Evolutionary conservation across 2,797 vertebrate genomes (phyloP), one percentile per base, ranked within the genome.

Genomic region (Gymnoscopelus braueri): DNA sequence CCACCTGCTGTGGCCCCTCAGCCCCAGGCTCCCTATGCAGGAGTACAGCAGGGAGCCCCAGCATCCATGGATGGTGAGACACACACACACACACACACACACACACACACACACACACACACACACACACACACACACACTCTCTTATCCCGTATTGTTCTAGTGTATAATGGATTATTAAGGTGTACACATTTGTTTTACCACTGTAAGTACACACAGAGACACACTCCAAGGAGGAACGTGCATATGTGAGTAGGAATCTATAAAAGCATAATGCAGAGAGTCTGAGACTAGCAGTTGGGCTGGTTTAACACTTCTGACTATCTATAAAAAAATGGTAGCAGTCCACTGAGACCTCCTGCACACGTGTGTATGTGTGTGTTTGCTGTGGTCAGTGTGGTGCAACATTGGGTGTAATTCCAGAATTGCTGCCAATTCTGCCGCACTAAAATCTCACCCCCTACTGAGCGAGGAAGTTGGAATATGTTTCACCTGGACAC

Each of bases 11-110:
- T 94, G 72, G 94, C 96, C 67, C 90, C 95, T 10, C 97, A 97
- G 75, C 89, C 85, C 23, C 97, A 97, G 73, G 88, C 93, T 0
- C 88, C 94, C 0, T 99, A 98, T 75, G 79, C 96, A 1, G 95
- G 93, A 84, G 92, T 96, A 1, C 98, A 97, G 89, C 95, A 95
- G 73, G 89, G 74, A 68, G 88, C 95, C 87, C 86, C 95, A 55
- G 93, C 95, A 74, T 92, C 96, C 90, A 95, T 97, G 89, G 98
- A 99, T 92, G 97, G 97, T 99, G 78, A 94, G 91, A 67, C 59
- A 56, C 19, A 14, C 50, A 23, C 26, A 35, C 4, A 8, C 49
- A 54, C 62, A 35, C 14, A 50, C 39, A 49, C 11, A 26, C 39
- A 56, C 19, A 35, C 48, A 69, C 24, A 74, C 49, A 60, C 58